These are phyloP conservation scores for Elgonia sp. DNA, from an alignment of 2,888 invertebrate genomes.

Conservation along the genomic window DNA sequence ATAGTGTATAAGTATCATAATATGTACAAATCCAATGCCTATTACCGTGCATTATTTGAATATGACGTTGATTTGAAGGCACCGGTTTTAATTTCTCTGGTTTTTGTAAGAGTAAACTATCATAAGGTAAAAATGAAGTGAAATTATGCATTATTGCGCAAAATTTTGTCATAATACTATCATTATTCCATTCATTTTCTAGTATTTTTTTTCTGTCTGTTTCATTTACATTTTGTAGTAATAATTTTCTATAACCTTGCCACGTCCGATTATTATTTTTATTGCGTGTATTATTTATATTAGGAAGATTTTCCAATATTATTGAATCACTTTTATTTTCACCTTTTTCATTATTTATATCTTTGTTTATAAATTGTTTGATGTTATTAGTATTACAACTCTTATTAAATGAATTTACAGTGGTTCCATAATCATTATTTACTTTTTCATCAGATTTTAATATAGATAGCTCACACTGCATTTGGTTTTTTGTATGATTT, in stretches of 20 bases:
- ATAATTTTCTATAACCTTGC: conserved; percentile 16
- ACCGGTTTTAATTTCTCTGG: conserved; percentile 23
- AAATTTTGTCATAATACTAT: conserved; percentile 29
- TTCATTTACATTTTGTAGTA: conserved; percentile 12
- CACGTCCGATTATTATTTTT: neutral
- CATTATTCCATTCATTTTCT: conserved; percentile 28
- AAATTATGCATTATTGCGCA: conserved; percentile 21
- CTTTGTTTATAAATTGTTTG: neutral
- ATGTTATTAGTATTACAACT: conserved; percentile 6
- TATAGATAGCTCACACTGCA: neutral
- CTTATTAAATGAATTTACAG: conserved; percentile 22
- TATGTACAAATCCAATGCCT: conserved; percentile 38
- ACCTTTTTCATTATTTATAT: conserved; percentile 5
- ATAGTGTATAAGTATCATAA: conserved; percentile 4
- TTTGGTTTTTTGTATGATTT: conserved; percentile 2
- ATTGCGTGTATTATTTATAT: neutral
- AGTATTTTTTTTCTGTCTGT: neutral
- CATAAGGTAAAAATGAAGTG: conserved; percentile 28
- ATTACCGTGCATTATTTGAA: conserved; percentile 32
- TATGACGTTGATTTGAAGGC: conserved; percentile 8
- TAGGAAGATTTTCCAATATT: neutral
- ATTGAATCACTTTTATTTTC: conserved; percentile 7
- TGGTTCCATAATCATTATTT: neutral
- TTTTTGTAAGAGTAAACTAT: conserved; percentile 30
- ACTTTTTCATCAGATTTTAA: neutral